phyloP scores from a whole-genome alignment of 2,888 invertebrate genomes.

The Lepidochitona cinerea region DNA sequence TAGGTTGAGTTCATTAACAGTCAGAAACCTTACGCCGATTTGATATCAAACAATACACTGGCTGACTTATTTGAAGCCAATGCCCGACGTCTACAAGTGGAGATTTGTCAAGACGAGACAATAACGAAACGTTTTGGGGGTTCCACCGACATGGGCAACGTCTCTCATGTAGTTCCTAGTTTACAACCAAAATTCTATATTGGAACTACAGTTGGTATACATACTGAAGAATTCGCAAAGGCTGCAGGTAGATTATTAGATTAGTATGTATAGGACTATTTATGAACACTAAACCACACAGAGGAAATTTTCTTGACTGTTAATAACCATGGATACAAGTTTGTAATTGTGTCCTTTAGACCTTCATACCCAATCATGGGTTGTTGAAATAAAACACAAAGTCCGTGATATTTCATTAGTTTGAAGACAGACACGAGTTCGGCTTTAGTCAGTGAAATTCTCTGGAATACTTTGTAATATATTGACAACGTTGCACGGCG shows the following conservation, averaged over 20 bases:
- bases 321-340: too few species aligned
- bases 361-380: too few species aligned
- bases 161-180: constrained; percentile 64
- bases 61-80: constrained; percentile 53
- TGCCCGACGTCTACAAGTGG: constrained; percentile 48
- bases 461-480: too few species aligned
- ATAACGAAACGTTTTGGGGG: constrained; percentile 50
- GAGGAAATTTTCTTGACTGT: too few species aligned
- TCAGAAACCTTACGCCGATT: constrained; percentile 48
- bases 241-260: constrained; percentile 44
- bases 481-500: too few species aligned
- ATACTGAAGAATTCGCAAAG: constrained; percentile 49
- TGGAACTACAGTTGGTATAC: constrained; percentile 49
- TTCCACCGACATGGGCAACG: constrained; percentile 69
- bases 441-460: too few species aligned
- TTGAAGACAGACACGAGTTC: too few species aligned
- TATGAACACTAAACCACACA: too few species aligned
- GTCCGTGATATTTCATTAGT: too few species aligned
- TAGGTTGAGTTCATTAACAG: constrained; percentile 50
- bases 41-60: constrained; percentile 59
- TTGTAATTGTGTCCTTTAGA: too few species aligned
- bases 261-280: too few species aligned
- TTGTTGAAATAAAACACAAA: too few species aligned
- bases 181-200: constrained; percentile 62
- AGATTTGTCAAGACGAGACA: constrained; percentile 40